Conservation (phyloP, 2,888 invertebrate genomes). For the Xanthorhoe spadicearia region DNA sequence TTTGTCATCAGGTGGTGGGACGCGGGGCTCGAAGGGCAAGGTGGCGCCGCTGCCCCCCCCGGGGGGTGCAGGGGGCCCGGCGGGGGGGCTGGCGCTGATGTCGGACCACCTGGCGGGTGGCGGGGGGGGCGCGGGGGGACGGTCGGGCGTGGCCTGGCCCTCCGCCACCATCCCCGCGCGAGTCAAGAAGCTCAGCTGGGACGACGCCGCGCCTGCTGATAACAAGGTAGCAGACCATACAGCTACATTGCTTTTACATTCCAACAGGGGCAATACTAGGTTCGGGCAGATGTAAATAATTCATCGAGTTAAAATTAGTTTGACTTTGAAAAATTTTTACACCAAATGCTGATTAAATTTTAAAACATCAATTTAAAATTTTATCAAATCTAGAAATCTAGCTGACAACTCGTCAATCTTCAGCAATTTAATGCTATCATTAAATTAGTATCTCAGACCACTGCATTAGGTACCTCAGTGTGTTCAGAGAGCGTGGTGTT, state of each 20-base stretch:
- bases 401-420: too few species aligned
- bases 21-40: slow-evolving; percentile 51
- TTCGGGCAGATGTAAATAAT: too few species aligned
- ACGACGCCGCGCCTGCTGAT: slow-evolving; percentile 48
- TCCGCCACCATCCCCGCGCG: slow-evolving; percentile 87
- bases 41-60: slow-evolving; percentile 67
- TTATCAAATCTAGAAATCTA: too few species aligned
- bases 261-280: too few species aligned
- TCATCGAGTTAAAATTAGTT: too few species aligned
- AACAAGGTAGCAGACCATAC: slow-evolving; percentile 32
- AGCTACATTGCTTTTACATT: background rate
- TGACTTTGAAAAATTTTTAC: too few species aligned
- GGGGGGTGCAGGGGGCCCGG: slow-evolving; percentile 53
- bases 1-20: slow-evolving; percentile 24
- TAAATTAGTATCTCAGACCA: too few species aligned
- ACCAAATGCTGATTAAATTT: too few species aligned
- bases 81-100: slow-evolving; percentile 64
- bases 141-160: slow-evolving; percentile 87
- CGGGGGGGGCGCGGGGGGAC: slow-evolving; percentile 56
- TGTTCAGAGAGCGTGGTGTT: slow-evolving; percentile 49
- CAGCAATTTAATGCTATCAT: too few species aligned
- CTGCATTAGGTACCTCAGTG: slow-evolving; percentile 22
- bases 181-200: slow-evolving; percentile 90
- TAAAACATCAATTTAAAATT: too few species aligned
- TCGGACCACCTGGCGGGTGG: slow-evolving; percentile 65